phyloP scores from a whole-genome alignment of 2,888 invertebrate genomes.

The Brachylomia viminalis region DNA sequence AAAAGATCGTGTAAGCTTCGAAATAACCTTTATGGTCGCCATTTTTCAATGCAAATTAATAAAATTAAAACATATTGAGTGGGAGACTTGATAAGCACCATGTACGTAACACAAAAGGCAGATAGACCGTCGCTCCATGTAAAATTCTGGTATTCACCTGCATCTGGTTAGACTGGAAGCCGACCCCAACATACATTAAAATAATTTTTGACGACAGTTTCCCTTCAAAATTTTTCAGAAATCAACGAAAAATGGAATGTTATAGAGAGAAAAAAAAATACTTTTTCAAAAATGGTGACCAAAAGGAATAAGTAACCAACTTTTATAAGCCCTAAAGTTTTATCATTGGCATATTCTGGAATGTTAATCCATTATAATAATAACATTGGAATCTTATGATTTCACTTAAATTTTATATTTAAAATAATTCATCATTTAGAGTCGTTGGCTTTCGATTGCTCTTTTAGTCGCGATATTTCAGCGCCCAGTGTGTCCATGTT shows the following conservation, averaged over 20 bases:
- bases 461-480: slow-evolving; percentile 93
- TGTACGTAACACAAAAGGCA: neutral
- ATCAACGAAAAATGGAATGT: slow-evolving; percentile 3
- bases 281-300: slow-evolving; percentile 24
- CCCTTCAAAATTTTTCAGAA: neutral
- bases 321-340: slow-evolving; percentile 35
- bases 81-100: neutral
- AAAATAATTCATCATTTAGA: slow-evolving; percentile 65
- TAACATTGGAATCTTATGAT: slow-evolving; percentile 36
- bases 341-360: slow-evolving; percentile 55
- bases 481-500: slow-evolving; percentile 95
- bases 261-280: neutral
- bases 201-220: neutral
- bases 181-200: neutral
- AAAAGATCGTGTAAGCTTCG: slow-evolving; percentile 5
- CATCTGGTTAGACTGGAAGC: neutral
- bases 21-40: slow-evolving; percentile 23
- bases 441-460: slow-evolving; percentile 66
- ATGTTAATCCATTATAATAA: slow-evolving; percentile 42
- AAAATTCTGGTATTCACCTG: slow-evolving; percentile 5
- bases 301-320: neutral
- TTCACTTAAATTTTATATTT: slow-evolving; percentile 49
- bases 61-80: too few species aligned
- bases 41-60: slow-evolving; percentile 8
- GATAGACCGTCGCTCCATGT: too few species aligned